Conservation (phyloP, 2,797 vertebrate genomes). For the Synanceia verrucosa region DNA sequence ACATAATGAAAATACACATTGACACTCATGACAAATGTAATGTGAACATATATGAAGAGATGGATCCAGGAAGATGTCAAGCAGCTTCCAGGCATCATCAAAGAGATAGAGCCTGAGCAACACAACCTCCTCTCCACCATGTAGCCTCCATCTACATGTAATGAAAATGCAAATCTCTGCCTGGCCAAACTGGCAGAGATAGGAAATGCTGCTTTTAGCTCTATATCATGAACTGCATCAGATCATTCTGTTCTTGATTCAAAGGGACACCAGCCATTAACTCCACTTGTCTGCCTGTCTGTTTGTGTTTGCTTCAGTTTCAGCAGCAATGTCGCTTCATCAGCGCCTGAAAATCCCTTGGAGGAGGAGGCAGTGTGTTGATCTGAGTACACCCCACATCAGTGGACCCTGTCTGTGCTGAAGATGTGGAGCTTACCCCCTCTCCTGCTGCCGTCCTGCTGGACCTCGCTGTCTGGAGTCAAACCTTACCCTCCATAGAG, state of each 20-base stretch:
- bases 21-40: too few relatives aligned
- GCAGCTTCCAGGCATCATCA: too few relatives aligned
- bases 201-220: conserved; percentile 8
- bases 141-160: too few relatives aligned
- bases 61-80: too few relatives aligned
- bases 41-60: too few relatives aligned
- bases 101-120: too few relatives aligned
- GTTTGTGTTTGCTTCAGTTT: conserved; percentile 54
- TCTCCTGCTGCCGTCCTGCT: conserved; percentile 44
- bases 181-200: not conserved
- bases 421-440: conserved; percentile 24
- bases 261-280: conserved; percentile 32
- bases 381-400: conserved; percentile 26
- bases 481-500: conserved; percentile 23
- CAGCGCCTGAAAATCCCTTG: conserved; percentile 43
- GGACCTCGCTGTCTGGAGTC: conserved; percentile 56
- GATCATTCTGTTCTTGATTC: not conserved
- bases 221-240: not conserved
- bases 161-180: too few relatives aligned
- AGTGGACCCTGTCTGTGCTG: conserved; percentile 18
- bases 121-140: too few relatives aligned
- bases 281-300: conserved; percentile 30
- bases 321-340: conserved; percentile 55
- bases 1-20: too few relatives aligned
- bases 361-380: conserved; percentile 15